These are phyloP conservation scores for Notodonta dromedarius DNA, from an alignment of 2,888 invertebrate species.

Conservation along the genomic window DNA sequence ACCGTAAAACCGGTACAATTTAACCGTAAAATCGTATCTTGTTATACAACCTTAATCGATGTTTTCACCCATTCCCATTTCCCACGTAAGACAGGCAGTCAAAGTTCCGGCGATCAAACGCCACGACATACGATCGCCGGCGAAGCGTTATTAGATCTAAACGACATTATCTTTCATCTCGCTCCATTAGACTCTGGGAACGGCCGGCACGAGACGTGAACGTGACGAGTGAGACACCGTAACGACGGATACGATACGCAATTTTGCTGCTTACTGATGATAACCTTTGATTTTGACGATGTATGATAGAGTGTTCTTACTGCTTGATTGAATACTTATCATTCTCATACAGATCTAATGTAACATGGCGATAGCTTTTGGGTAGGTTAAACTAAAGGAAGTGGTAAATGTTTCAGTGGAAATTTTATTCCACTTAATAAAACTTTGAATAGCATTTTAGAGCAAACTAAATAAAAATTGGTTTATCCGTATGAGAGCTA, in stretches of 20 bases:
- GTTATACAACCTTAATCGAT: too few relatives aligned
- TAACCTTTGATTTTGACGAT: background rate
- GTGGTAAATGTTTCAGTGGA: too few relatives aligned
- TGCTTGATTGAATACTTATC: too few relatives aligned
- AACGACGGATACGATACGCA: constrained; percentile 5
- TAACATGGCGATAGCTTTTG: too few relatives aligned
- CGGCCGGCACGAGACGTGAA: background rate
- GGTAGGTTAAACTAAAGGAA: too few relatives aligned
- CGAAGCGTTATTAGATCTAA: constrained; percentile 26
- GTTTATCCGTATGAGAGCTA: too few relatives aligned
- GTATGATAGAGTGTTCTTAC: background rate
- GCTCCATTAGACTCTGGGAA: constrained; percentile 24
- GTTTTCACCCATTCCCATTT: constrained; percentile 13
- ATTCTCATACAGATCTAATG: too few relatives aligned
- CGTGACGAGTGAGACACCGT: constrained; percentile 4
- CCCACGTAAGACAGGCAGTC: constrained; percentile 37
- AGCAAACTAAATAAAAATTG: too few relatives aligned
- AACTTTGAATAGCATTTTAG: too few relatives aligned
- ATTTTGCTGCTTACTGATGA: constrained; percentile 4
- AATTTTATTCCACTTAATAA: too few relatives aligned
- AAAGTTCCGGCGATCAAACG: constrained; percentile 28
- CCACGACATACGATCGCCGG: constrained; percentile 22
- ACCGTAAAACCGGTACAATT: too few relatives aligned
- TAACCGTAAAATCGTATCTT: background rate
- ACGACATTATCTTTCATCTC: constrained; percentile 37